Evolutionary conservation across 2,797 vertebrate species (phyloP), one percentile per base, ranked within the genome.

Genomic region (Oophaga sylvatica): DNA sequence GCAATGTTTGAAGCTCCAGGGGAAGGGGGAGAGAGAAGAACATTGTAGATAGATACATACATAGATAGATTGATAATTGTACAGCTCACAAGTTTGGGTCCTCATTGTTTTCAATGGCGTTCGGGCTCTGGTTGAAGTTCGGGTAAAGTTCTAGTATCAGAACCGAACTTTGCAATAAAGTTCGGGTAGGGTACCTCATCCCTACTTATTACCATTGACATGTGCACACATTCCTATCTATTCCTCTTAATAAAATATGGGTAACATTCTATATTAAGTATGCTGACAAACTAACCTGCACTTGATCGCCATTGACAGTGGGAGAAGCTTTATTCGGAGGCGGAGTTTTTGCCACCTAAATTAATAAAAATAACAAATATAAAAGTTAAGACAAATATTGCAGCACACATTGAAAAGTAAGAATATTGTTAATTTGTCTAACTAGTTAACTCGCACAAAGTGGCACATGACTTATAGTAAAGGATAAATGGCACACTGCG

Each of bases 211-310:
- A 26, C n/a, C 12, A 13, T 67, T 67, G 3, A 12, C 29, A 29
- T 67, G 11, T 15, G 0, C 65, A 67, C 13, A 67, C 65, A n/a
- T 2, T 67, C 26, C 26, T 29, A 29, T 29, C 65, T 15, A 29
- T 29, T 67, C n/a, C 2, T 67, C n/a, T 13, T 29, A 67, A 26
- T 67, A 8, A 53, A 53, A 53, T 53, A 53, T 53, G 48, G 48
- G 11, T 53, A 53, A 19, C 9, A 35, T 62, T 35, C 16, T 35
- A 80, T 1, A 53, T 5, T n/a, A 31, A 26, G 56, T 19, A 35
- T 41, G 29, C 19, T 15, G 20, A n/a, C 63, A 63, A 60, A 99
- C 97, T 96, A 96, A 99, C 98, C 97, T 99, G 95, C 90, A 94
- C 95, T 92, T 95, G 96, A 90, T 97, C 97, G 94, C 96, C 96